Conservation (phyloP, 2,888 invertebrate species). For the Drosophila diplacantha region DNA sequence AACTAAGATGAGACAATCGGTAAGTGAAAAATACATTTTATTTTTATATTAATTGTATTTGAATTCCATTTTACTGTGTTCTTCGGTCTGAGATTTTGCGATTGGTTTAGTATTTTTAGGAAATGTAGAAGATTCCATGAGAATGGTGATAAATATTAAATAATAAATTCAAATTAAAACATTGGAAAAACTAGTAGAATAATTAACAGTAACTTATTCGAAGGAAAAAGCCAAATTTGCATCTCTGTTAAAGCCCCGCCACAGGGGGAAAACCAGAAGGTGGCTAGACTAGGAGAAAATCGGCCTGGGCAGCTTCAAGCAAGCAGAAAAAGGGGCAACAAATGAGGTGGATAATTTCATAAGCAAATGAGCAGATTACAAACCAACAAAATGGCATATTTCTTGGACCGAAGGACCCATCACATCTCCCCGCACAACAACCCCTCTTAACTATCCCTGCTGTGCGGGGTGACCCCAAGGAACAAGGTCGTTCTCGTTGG, state of each 20-base stretch:
- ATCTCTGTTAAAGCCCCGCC: constrained; percentile 4
- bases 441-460: constrained; percentile 28
- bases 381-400: constrained; percentile 64
- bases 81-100: no score
- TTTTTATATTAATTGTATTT: no score
- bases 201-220: no score
- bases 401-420: constrained; percentile 59
- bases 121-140: no score
- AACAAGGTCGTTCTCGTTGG: constrained; percentile 35
- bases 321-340: constrained; percentile 73
- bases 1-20: no score
- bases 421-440: constrained; percentile 36
- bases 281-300: background rate
- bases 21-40: no score
- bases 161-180: no score
- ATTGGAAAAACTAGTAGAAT: no score
- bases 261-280: background rate
- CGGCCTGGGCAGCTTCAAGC: constrained; percentile 38
- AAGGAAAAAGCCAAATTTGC: constrained; percentile 1
- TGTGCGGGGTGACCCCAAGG: constrained; percentile 27
- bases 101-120: no score
- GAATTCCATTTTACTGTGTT: no score
- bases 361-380: constrained; percentile 72
- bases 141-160: no score
- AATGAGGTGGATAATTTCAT: constrained; percentile 76